Conservation (phyloP, 2,888 invertebrate species). For the Polietes domitor region DNA sequence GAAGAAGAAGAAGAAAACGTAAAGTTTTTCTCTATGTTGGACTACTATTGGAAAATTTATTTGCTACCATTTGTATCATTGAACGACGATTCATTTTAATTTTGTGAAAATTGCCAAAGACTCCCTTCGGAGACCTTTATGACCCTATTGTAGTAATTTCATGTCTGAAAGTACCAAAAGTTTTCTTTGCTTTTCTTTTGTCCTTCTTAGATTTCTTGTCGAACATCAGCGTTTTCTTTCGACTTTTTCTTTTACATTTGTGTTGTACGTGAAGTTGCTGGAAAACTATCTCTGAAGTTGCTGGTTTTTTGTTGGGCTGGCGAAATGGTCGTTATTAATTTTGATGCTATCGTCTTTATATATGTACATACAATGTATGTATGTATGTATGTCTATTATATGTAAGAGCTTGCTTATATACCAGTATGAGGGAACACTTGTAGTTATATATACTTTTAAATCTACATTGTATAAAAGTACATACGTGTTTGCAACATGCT, state of each 20-base stretch:
- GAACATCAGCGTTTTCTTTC: conserved; percentile 38
- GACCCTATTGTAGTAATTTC: conserved; percentile 56
- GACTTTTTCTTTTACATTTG: conserved; percentile 18
- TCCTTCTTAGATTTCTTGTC: conserved; percentile 41
- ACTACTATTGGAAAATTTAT: conserved; percentile 37
- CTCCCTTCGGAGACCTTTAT: conserved; percentile 59
- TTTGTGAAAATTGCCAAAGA: conserved; percentile 54
- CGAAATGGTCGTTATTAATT: conserved; percentile 56
- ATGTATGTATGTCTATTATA: neutral
- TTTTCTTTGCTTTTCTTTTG: conserved; percentile 47
- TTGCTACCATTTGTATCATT: conserved; percentile 40
- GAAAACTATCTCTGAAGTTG: conserved; percentile 47
- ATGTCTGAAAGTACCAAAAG: conserved; percentile 50
- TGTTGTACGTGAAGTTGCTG: conserved; percentile 31
- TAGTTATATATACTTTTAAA: no score
- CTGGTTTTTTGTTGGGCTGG: conserved; percentile 53
- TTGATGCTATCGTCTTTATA: conserved; percentile 47
- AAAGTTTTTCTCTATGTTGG: conserved; percentile 19
- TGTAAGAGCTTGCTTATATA: no score
- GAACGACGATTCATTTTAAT: conserved; percentile 65
- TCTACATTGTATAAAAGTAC: neutral
- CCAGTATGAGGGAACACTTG: neutral
- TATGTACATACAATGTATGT: neutral
- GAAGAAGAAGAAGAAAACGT: conserved; percentile 48
- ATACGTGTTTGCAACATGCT: conserved; percentile 48